These are phyloP conservation scores for Porites rus DNA, from an alignment of 92 coral and sea anemone species.

Conservation along the genomic window DNA sequence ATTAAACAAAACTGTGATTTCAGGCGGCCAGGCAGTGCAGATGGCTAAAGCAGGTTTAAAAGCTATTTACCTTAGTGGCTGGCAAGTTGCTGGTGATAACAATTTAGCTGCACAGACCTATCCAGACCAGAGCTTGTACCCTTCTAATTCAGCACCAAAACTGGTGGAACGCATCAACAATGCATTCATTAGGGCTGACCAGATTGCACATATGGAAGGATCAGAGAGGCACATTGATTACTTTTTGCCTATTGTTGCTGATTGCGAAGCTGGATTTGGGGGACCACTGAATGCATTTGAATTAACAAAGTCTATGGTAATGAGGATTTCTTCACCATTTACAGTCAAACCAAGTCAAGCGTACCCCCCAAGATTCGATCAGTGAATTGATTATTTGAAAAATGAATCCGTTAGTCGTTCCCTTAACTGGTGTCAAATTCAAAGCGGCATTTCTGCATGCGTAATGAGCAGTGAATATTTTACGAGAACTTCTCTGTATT, in stretches of 20 bases:
- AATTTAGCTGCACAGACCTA: slow-evolving; percentile 94
- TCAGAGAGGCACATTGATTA: slow-evolving; percentile 71
- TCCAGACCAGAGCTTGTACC: slow-evolving; percentile 98
- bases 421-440: no score
- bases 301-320: slow-evolving; percentile 93
- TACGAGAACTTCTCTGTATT: no score
- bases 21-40: slow-evolving; percentile 98
- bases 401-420: no score
- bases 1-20: slow-evolving; percentile 1
- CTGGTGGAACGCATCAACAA: slow-evolving; percentile 95
- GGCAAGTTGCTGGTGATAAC: slow-evolving; percentile 99
- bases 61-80: slow-evolving; percentile 98
- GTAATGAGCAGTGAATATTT: no score
- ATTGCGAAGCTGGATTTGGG: slow-evolving; percentile 99
- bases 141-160: slow-evolving; percentile 94
- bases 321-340: neutral
- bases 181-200: slow-evolving; percentile 97
- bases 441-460: no score
- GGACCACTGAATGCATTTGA: slow-evolving; percentile 99
- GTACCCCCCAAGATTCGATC: no score
- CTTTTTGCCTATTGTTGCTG: slow-evolving; percentile 95
- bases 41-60: slow-evolving; percentile 98
- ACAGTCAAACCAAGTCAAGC: no score
- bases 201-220: slow-evolving; percentile 95
- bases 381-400: no score